phyloP scores from a whole-genome alignment of 2,113 vertebrate species.

The Onychostruthus taczanowskii region DNA sequence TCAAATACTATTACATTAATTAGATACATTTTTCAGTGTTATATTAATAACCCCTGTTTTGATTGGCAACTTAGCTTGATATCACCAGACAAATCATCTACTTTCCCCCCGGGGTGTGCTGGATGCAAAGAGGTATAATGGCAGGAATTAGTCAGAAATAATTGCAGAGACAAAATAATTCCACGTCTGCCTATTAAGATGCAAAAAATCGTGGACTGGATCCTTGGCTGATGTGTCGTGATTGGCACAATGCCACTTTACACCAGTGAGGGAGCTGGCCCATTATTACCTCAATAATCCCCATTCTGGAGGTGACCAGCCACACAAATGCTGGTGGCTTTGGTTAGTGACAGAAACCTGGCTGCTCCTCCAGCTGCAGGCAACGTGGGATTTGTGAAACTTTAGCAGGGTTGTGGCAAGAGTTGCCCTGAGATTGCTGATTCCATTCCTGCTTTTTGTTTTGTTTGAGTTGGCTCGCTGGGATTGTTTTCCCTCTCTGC shows the following conservation, averaged over 20 bases:
- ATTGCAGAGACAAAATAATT: constrained; percentile 25
- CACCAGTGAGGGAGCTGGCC: background rate
- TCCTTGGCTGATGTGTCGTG: background rate
- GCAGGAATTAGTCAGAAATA: constrained; percentile 37
- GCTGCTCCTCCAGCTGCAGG: constrained; percentile 19
- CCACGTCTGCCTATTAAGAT: background rate
- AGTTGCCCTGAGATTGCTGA: constrained; percentile 66
- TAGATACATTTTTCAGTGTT: background rate
- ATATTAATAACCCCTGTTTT: background rate
- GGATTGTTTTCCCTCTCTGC: constrained; percentile 64
- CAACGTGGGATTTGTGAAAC: constrained; percentile 46
- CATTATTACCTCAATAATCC: background rate
- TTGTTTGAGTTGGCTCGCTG: constrained; percentile 61
- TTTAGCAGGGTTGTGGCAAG: constrained; percentile 42
- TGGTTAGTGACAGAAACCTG: constrained; percentile 56
- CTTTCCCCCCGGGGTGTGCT: background rate
- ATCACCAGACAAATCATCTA: background rate
- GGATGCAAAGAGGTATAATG: background rate
- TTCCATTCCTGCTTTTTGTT: constrained; percentile 61
- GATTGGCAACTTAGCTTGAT: background rate
- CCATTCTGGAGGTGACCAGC: background rate
- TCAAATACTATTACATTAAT: background rate
- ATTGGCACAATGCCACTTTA: background rate
- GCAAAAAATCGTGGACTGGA: background rate
- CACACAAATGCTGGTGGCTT: background rate